Conservation (phyloP, 1,140 invertebrate species). For the Sesamia nonagrioides region DNA sequence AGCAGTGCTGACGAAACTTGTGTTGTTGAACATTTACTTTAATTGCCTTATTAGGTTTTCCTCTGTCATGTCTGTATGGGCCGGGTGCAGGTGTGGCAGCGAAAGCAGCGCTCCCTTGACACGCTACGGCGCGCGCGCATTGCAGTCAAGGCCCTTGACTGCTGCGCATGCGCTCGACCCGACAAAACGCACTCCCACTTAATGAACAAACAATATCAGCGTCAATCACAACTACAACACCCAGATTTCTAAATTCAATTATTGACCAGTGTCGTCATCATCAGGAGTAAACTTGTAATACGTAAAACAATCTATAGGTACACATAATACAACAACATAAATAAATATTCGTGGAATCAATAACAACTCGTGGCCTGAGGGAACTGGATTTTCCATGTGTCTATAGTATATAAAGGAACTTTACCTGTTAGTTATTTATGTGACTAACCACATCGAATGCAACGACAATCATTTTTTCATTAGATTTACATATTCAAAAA, state of each 20-base stretch:
- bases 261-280: not conserved
- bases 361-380: not conserved
- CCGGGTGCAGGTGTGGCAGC: constrained; percentile 77
- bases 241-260: constrained; percentile 38
- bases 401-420: not conserved
- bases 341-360: constrained; percentile 2
- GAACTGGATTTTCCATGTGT: constrained; percentile 41
- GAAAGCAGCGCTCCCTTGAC: constrained; percentile 87
- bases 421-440: constrained; percentile 35
- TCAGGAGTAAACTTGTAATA: not conserved
- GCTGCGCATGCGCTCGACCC: constrained; percentile 65
- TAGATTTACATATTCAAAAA: too few species aligned
- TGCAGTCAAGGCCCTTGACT: constrained; percentile 83
- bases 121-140: constrained; percentile 84
- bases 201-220: constrained; percentile 57
- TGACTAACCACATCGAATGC: constrained; percentile 19
- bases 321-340: not conserved
- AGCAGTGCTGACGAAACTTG: not conserved
- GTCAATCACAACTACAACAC: constrained; percentile 27
- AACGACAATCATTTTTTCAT: not conserved
- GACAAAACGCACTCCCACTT: constrained; percentile 58
- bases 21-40: constrained; percentile 28
- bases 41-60: constrained; percentile 54
- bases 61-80: constrained; percentile 61
- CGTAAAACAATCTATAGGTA: not conserved